Evolutionary conservation across 2,113 vertebrate genomes (phyloP).

Genomic region (Panurus biarmicus): DNA sequence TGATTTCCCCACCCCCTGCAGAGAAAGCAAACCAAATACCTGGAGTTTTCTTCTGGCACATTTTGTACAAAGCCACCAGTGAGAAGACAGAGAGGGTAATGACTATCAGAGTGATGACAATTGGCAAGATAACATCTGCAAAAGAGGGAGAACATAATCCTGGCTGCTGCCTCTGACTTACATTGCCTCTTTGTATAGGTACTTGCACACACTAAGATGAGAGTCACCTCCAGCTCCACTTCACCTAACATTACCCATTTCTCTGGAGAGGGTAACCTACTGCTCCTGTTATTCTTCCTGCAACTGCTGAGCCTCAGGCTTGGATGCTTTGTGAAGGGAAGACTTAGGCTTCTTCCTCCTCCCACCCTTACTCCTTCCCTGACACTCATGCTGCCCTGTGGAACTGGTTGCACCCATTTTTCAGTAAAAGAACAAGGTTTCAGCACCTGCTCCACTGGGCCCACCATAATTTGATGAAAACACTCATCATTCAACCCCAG

Average conservation of each 20-base stretch:
- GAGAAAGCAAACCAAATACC: conserved; percentile 48
- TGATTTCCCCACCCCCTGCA: not conserved
- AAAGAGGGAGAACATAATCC: not conserved
- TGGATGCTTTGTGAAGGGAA: not conserved
- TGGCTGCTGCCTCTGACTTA: not conserved
- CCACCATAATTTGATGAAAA: not conserved
- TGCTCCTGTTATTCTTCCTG: not conserved
- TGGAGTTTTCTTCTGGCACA: conserved; percentile 72
- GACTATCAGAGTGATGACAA: conserved; percentile 72
- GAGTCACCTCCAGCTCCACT: not conserved
- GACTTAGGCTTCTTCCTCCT: not conserved
- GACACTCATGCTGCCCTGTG: accelerated
- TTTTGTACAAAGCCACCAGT: conserved; percentile 70
- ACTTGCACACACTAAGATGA: not conserved
- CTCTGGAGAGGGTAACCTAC: not conserved
- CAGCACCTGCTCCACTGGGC: not conserved
- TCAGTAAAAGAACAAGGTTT: not conserved
- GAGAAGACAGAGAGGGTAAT: conserved; percentile 67
- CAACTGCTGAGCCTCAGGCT: conserved; percentile 43
- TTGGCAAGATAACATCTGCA: conserved; percentile 69
- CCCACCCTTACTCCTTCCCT: not conserved
- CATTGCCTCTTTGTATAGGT: not conserved
- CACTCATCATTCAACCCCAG: not conserved
- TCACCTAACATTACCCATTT: not conserved
- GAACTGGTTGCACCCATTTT: not conserved